Evolutionary conservation across 2,888 invertebrate species (phyloP).

Genomic region (Troides oblongomaculatus): DNA sequence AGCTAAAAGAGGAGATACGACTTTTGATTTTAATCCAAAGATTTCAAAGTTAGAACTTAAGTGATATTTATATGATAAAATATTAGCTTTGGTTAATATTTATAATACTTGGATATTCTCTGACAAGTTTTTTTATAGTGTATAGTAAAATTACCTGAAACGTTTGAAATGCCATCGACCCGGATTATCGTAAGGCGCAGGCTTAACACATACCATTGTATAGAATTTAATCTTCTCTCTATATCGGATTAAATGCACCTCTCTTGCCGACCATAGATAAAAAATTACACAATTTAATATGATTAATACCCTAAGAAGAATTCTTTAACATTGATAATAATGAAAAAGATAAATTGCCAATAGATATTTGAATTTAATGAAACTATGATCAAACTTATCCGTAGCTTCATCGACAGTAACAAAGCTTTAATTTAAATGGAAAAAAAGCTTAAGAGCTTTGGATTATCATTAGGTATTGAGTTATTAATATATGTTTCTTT

Average conservation of each 20-base stretch:
- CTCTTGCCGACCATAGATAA: background rate
- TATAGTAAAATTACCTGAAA: slow-evolving; percentile 51
- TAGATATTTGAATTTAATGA: background rate
- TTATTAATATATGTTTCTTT: background rate
- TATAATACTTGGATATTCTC: slow-evolving; percentile 32
- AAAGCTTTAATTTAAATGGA: background rate
- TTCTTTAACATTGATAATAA: background rate
- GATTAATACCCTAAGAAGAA: background rate
- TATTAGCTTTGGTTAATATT: background rate
- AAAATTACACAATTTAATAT: background rate
- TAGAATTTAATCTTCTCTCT: slow-evolving; percentile 42
- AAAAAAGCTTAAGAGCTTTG: background rate
- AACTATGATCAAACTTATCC: background rate
- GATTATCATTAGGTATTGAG: background rate
- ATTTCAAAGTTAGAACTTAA: too few species aligned
- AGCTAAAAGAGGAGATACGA: too few species aligned
- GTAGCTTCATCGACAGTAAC: background rate
- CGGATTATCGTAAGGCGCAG: slow-evolving; percentile 36
- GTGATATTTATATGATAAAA: too few species aligned
- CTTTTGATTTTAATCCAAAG: too few species aligned
- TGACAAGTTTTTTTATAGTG: slow-evolving; percentile 45
- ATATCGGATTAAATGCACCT: slow-evolving; percentile 37
- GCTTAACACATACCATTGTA: slow-evolving; percentile 52
- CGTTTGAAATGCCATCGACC: slow-evolving; percentile 48
- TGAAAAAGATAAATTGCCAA: background rate